Evolutionary conservation across 2,113 vertebrate species (phyloP), one percentile per base, ranked within the genome.

Genomic region (Heterotis niloticus): DNA sequence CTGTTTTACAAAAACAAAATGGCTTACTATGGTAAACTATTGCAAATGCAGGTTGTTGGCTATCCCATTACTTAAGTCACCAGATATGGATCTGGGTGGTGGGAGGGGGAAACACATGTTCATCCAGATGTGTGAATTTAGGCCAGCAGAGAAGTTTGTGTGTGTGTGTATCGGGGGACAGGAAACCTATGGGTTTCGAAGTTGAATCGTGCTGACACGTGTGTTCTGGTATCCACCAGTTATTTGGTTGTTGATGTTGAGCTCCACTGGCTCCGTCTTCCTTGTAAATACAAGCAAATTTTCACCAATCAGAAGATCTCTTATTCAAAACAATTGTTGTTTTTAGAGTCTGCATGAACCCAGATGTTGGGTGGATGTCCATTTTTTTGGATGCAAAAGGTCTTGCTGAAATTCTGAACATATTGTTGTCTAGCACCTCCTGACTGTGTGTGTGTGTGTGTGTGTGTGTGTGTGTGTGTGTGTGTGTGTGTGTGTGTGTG

Each of bases 71-170:
- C 34, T 44, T 44, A 2, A 44, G 34, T 44, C 7, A 44, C 34
- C 34, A 44, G 34, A 7, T 7, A 44, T 44, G 3, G 34, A 44
- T 44, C 34, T 44, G 34, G 34, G 34, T 57, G 1, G 29, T 44
- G 75, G 34, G 72, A n/a, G n/a, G n/a, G 81, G 29, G 62, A n/a
- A 75, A 79, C 79, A 78, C 57, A 62, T 83, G 83, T 85, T 83
- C 71, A 78, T 81, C 74, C 82, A 87, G 80, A 83, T 87, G 82
- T 82, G 51, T 51, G 71, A 76, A 66, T 29, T 66, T 56, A 67
- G 78, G 54, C 74, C 78, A 18, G 62, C 65, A 69, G 34, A 44
- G 34, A 44, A 44, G 34, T 44, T 2, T 44, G 34, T 44, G 34
- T n/a, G n/a, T n/a, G n/a, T 44, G 3, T 44, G 2, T 44, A 7